Percentiles rank a stretch among this genome's conserved stretches.
Evolutionary conservation across 2,113 vertebrate genomes (phyloP).

Genomic region (Gasterosteus nipponicus): DNA sequence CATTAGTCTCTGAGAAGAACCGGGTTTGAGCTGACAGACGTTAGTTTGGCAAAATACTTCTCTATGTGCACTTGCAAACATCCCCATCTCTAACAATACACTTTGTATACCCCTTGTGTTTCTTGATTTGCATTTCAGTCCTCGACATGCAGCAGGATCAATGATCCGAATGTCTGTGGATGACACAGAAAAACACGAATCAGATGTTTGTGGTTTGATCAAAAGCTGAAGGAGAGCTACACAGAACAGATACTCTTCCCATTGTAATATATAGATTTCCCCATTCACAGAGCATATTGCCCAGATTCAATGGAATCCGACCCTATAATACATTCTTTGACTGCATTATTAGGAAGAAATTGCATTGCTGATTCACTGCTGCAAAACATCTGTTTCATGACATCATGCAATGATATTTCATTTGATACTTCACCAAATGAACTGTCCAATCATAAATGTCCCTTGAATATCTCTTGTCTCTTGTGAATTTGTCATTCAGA

Average conservation of each 20-base stretch:
- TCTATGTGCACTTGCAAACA: conserved; percentile 48
- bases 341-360: conserved; percentile 50
- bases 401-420: conserved; percentile 31
- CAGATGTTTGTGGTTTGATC: conserved; percentile 67
- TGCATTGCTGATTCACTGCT: conserved; percentile 52
- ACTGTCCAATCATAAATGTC: conserved; percentile 13
- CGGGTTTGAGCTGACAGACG: conserved; percentile 32
- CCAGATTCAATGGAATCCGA: conserved; percentile 46
- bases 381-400: conserved; percentile 41
- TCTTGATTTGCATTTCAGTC: conserved; percentile 28
- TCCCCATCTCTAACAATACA: conserved; percentile 24
- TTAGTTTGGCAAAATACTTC: conserved; percentile 17
- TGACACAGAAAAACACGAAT: conserved; percentile 59
- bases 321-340: conserved; percentile 58
- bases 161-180: conserved; percentile 47
- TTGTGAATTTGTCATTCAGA: conserved; percentile 16
- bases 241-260: conserved; percentile 63
- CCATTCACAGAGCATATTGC: conserved; percentile 46
- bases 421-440: conserved; percentile 22
- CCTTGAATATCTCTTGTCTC: neutral
- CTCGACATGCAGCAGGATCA: conserved; percentile 48
- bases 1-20: conserved; percentile 19
- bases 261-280: conserved; percentile 43
- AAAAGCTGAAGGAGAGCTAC: conserved; percentile 50
- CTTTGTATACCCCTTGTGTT: conserved; percentile 21